A percentile compares a stretch with the other conserved stretches of the same genome.
These are phyloP conservation scores for Cydia amplana DNA, from an alignment of 1,140 invertebrate genomes.

Conservation along the genomic window DNA sequence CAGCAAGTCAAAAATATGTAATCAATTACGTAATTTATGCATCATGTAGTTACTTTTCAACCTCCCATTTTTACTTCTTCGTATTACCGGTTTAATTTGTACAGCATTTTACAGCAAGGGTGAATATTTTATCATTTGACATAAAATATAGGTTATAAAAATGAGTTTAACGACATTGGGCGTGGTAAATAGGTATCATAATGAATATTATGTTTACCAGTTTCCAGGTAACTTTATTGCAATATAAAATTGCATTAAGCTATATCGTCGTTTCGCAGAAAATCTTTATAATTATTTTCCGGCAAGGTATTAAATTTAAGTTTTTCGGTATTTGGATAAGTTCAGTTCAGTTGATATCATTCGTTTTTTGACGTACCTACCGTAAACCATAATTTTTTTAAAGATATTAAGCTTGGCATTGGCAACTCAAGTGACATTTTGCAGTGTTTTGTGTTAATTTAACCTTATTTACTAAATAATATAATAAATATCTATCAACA, in stretches of 20 bases:
- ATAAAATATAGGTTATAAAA: conserved; percentile 32
- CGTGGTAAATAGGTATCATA: conserved; percentile 14
- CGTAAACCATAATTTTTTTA: too few species aligned
- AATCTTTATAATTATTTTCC: not conserved
- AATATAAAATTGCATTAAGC: not conserved
- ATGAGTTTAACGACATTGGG: conserved; percentile 26
- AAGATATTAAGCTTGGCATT: too few species aligned
- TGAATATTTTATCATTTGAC: conserved; percentile 30
- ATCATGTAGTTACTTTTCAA: not conserved
- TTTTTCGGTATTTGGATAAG: too few species aligned
- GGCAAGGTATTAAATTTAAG: not conserved
- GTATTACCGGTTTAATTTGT: conserved; percentile 16
- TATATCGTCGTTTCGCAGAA: not conserved
- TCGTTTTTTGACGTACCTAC: too few species aligned
- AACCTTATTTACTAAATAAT: too few species aligned
- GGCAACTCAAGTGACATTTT: too few species aligned
- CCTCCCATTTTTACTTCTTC: not conserved
- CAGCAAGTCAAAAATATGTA: too few species aligned
- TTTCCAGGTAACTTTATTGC: conserved; percentile 2
- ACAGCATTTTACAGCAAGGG: conserved; percentile 19
- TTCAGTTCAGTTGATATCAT: too few species aligned
- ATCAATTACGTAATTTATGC: too few species aligned
- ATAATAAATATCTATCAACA: too few species aligned
- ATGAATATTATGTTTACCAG: conserved; percentile 21
- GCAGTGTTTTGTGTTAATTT: too few species aligned